These are phyloP conservation scores for Rhabdornis inornatus DNA, from an alignment of 2,113 vertebrate species.

Conservation along the genomic window DNA sequence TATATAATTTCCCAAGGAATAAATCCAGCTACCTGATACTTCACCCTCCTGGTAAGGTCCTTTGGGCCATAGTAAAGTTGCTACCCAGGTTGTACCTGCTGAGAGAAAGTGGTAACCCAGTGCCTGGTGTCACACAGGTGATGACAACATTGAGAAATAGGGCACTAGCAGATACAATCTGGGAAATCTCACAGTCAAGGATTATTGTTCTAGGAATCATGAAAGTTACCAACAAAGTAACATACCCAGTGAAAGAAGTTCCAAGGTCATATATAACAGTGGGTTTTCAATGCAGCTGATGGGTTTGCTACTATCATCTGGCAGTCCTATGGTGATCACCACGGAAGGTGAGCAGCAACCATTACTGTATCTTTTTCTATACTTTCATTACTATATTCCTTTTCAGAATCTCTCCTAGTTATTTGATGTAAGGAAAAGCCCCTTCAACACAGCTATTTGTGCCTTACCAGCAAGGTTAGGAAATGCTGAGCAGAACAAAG, in stretches of 20 bases:
- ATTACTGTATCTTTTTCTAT: not conserved
- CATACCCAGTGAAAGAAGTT: not conserved
- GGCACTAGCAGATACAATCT: not conserved
- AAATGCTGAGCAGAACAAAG: not conserved
- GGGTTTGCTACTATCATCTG: not conserved
- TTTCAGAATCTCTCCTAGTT: not conserved
- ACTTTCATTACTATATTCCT: not conserved
- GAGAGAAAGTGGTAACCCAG: not conserved
- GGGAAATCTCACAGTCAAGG: not conserved
- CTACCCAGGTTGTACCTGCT: not conserved
- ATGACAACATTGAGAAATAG: not conserved
- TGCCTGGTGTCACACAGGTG: not conserved
- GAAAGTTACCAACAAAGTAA: not conserved
- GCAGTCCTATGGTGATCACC: not conserved
- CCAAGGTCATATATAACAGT: not conserved
- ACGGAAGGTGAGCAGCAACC: not conserved
- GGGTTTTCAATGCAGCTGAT: not conserved
- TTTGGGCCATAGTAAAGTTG: not conserved
- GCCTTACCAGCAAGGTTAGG: not conserved
- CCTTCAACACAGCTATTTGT: not conserved
- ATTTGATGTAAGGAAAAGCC: not conserved
- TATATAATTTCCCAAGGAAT: not conserved
- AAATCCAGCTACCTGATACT: not conserved
- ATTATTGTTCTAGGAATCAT: not conserved
- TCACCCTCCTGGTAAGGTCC: not conserved